Percentiles rank a stretch among this genome's conserved stretches.
Conservation (phyloP, 2,113 vertebrate species). For the Austrofundulus limnaeus region DNA sequence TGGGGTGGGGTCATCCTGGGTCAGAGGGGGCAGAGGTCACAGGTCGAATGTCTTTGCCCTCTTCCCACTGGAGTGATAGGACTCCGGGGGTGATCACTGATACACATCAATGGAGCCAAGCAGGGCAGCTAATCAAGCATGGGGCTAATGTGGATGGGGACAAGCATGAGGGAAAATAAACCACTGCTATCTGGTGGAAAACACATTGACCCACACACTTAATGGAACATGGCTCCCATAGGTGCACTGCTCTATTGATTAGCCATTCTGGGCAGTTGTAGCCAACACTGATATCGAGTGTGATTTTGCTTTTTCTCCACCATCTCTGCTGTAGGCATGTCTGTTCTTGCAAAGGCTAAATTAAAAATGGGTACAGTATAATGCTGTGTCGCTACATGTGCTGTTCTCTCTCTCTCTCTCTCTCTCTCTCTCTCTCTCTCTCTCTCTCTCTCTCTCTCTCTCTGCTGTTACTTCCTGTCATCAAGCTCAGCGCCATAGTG, state of each 20-base stretch:
- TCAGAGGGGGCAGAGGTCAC: slow-evolving; percentile 56
- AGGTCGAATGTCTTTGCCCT: slow-evolving; percentile 38
- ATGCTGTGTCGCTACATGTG: slow-evolving; percentile 30
- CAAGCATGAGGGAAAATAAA: slow-evolving; percentile 63
- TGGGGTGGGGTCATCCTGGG: slow-evolving; percentile 34
- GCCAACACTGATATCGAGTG: slow-evolving; percentile 67
- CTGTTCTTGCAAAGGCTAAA: slow-evolving; percentile 48
- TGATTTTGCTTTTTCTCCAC: slow-evolving; percentile 46
- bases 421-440: no score
- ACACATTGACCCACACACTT: slow-evolving; percentile 67
- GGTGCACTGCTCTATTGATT: slow-evolving; percentile 66
- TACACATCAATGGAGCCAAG: slow-evolving; percentile 65
- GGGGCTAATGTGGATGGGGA: slow-evolving; percentile 41
- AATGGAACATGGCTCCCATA: slow-evolving; percentile 66
- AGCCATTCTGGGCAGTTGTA: slow-evolving; percentile 66
- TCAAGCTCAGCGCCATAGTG: slow-evolving; percentile 44
- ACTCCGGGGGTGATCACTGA: slow-evolving; percentile 59
- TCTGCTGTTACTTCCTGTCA: slow-evolving; percentile 52
- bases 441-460: background rate
- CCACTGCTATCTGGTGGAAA: slow-evolving; percentile 62
- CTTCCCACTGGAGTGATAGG: slow-evolving; percentile 62
- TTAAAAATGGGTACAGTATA: slow-evolving; percentile 50
- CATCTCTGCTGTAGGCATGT: slow-evolving; percentile 29
- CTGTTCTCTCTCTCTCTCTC: background rate
- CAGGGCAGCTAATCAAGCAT: slow-evolving; percentile 67